phyloP scores from a whole-genome alignment of 2,113 vertebrate genomes.

The Tychaedon coryphoeus region DNA sequence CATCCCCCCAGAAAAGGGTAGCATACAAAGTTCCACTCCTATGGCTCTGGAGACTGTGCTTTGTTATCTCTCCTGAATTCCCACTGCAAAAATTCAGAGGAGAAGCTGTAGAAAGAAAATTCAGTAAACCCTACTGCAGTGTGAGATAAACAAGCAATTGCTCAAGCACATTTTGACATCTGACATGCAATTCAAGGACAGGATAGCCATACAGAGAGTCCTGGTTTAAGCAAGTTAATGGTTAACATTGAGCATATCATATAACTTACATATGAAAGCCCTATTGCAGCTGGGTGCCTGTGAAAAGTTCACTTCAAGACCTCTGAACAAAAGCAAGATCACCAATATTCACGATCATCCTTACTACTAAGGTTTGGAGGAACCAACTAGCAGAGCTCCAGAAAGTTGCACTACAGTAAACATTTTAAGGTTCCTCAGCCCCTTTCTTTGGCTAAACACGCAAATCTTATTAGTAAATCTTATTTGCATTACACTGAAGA shows the following conservation, averaged over 20 bases:
- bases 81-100: background rate
- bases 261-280: background rate
- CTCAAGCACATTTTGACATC: background rate
- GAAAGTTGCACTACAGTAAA: background rate
- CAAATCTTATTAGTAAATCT: background rate
- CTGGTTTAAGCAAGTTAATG: background rate
- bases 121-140: background rate
- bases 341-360: background rate
- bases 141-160: background rate
- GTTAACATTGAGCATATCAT: background rate
- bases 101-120: slow-evolving; percentile 36
- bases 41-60: background rate
- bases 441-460: background rate
- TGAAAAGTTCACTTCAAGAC: background rate
- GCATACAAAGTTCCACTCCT: background rate
- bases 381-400: background rate
- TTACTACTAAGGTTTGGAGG: background rate
- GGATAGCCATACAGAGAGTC: background rate
- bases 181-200: background rate
- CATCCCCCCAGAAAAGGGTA: background rate
- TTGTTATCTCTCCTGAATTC: background rate
- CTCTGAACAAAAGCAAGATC: background rate
- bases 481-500: background rate
- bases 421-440: background rate
- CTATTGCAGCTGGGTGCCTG: background rate